Percentiles rank a stretch among this genome's conserved stretches.
phyloP scores from a whole-genome alignment of 2,113 vertebrate species.

The Catharus fuscescens region DNA sequence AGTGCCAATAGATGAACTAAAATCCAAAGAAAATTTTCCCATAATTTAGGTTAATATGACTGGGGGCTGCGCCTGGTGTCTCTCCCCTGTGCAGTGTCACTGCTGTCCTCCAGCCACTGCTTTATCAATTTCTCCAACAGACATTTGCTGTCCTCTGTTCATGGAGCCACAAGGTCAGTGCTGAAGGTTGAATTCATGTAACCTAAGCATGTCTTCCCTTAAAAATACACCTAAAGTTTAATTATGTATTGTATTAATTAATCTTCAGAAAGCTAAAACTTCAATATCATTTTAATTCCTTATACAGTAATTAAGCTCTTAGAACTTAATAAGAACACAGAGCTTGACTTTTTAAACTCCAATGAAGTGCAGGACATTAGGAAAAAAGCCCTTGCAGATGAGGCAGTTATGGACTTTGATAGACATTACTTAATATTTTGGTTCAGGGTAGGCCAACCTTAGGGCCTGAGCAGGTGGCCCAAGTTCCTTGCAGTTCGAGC shows the following conservation, averaged over 20 bases:
- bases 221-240: background rate
- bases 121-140: background rate
- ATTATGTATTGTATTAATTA: conserved; percentile 12
- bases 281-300: conserved; percentile 33
- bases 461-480: background rate
- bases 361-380: conserved; percentile 17
- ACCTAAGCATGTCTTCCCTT: background rate
- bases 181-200: background rate
- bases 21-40: background rate
- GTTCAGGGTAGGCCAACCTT: background rate
- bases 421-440: background rate
- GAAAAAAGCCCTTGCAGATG: conserved; percentile 10
- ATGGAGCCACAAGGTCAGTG: background rate
- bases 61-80: background rate
- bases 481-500: background rate
- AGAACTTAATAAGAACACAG: conserved; percentile 26
- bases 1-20: background rate
- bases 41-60: background rate
- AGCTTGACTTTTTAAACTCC: conserved; percentile 32
- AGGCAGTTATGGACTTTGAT: conserved; percentile 19
- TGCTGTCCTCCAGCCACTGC: background rate
- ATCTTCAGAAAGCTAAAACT: conserved; percentile 27
- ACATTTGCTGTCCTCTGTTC: background rate
- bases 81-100: background rate
- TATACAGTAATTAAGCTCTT: conserved; percentile 41